These are phyloP conservation scores for Physeter macrocephalus DNA, from an alignment of 2,113 vertebrate species.

Conservation along the genomic window DNA sequence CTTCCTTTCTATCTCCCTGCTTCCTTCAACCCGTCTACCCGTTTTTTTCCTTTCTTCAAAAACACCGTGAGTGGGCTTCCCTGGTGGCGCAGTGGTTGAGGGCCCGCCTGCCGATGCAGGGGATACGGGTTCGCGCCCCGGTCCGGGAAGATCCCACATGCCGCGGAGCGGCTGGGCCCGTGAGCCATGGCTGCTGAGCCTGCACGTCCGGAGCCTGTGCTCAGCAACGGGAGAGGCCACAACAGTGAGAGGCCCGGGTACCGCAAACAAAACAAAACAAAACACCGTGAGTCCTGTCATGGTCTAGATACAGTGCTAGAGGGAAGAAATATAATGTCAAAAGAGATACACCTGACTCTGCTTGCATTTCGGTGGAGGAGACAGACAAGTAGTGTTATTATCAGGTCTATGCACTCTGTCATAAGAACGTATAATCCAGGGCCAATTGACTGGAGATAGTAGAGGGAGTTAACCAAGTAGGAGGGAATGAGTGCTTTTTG, in stretches of 20 bases:
- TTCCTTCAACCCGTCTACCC: background rate
- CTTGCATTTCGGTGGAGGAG: background rate
- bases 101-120: too few species aligned
- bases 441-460: background rate
- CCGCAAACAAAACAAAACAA: too few species aligned
- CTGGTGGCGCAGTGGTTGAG: too few species aligned
- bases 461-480: background rate
- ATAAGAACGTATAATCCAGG: background rate
- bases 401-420: background rate
- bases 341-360: background rate
- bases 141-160: too few species aligned
- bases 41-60: background rate
- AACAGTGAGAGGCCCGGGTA: too few species aligned
- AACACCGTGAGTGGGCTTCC: background rate
- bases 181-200: too few species aligned
- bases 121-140: too few species aligned
- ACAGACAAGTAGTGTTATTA: background rate
- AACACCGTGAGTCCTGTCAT: background rate
- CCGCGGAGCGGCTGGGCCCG: too few species aligned
- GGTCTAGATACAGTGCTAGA: background rate
- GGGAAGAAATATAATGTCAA: background rate
- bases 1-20: accelerated
- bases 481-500: background rate
- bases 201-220: too few species aligned
- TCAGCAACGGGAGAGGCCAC: too few species aligned